Conservation (phyloP, 2,113 vertebrate genomes). For the Budorcas taxicolor region DNA sequence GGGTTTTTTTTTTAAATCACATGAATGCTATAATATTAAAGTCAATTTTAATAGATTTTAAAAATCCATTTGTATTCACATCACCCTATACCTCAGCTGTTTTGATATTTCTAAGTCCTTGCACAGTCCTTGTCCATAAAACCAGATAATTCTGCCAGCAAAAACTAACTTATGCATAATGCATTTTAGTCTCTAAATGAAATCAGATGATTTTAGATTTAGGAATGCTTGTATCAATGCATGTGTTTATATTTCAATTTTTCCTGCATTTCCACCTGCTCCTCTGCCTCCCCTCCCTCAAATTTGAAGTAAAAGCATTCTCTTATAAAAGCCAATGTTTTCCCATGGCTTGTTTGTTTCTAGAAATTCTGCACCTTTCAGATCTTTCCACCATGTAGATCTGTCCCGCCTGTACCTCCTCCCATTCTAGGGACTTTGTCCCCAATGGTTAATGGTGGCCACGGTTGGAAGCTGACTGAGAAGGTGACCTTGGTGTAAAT, state of each 20-base stretch:
- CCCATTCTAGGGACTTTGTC: background rate
- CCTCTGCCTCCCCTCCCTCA: background rate
- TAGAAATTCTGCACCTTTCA: background rate
- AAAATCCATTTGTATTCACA: background rate
- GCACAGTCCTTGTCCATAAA: constrained; percentile 19
- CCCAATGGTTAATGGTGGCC: background rate
- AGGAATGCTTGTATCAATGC: background rate
- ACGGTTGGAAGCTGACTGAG: background rate
- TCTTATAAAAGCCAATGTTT: background rate
- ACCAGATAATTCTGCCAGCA: background rate
- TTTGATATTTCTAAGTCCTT: constrained; percentile 37
- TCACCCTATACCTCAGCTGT: background rate
- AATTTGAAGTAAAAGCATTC: background rate
- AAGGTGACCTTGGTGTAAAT: background rate
- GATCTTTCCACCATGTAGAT: background rate
- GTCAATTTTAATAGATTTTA: background rate
- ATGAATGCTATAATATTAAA: background rate
- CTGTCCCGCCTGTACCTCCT: background rate
- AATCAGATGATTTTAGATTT: constrained; percentile 22
- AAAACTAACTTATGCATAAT: constrained; percentile 3
- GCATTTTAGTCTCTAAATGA: background rate
- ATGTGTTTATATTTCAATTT: background rate
- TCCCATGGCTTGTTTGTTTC: background rate
- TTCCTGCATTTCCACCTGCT: background rate
- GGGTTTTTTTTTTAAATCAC: background rate